Evolutionary conservation across 2,797 vertebrate species (phyloP), one percentile per base, ranked within the genome.

Genomic region (Coluber constrictor): DNA sequence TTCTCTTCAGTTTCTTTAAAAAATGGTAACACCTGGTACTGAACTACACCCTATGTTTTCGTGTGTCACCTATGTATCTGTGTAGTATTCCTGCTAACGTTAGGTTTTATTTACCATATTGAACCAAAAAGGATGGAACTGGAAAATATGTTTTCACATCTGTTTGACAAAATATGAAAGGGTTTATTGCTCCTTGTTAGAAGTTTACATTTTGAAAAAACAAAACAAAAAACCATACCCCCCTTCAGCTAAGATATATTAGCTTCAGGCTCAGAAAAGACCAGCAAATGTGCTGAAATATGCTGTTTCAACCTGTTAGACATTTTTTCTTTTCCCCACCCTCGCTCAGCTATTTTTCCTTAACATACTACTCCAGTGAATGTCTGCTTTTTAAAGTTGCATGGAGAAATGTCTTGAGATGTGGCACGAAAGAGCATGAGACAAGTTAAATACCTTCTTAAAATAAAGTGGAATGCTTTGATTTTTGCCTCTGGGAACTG

Each of bases 401-500:
- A 92, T 57, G 94, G 18, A 90, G 25, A 91, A 92, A 94, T 7
- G 29, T 61, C 74, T 93, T 96, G 90, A 93, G 74, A 93, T 20
- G 61, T 87, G 61, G 63, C 89, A 93, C 89, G 57, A 88, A 90
- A 51, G 95, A 57, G 90, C 1, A 92, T 55, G 6, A 95, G 54
- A 63, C 18, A 89, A 91, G 93, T 92, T 92, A 93, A 95, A 59
- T 56, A 86, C 47, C 88, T 92, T 43, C 47, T 87, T 54, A 92
- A 93, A 94, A 89, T 79, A 23, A 93, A 88, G 15, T 87, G 61
- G 89, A 95, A 96, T 95, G 95, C 93, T 97, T 97, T 97, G 95
- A 95, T 96, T 96, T 96, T 96, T 12, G 18, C 91, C 93, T 86
- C 32, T 60, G 95, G 60, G 70, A 89, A 93, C 83, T 91, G 89